phyloP scores from a whole-genome alignment of 2,113 vertebrate genomes.

The Platichthys stellatus region DNA sequence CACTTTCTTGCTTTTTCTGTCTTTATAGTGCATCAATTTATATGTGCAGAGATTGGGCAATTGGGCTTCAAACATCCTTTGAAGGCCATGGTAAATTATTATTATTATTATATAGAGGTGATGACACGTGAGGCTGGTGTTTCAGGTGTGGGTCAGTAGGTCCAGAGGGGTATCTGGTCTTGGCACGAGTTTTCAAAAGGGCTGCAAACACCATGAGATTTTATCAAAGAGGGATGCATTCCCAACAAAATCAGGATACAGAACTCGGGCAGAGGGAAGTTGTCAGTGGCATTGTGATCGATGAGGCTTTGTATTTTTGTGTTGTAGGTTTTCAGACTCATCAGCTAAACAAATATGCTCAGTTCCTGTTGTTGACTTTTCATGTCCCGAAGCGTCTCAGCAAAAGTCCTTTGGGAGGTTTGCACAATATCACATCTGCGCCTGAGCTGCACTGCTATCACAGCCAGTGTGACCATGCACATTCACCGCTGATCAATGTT shows the following conservation, averaged over 20 bases:
- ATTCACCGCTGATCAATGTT: too few species aligned
- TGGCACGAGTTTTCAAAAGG: too few species aligned
- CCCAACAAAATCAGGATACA: too few species aligned
- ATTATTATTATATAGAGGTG: too few species aligned
- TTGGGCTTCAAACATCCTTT: not conserved
- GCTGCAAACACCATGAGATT: too few species aligned
- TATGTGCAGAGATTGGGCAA: not conserved
- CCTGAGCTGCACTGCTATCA: too few species aligned
- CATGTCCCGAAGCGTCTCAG: not conserved
- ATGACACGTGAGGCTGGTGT: not conserved
- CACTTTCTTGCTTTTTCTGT: not conserved
- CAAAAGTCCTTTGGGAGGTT: not conserved
- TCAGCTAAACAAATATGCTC: not conserved
- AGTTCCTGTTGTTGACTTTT: not conserved
- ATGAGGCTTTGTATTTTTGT: not conserved
- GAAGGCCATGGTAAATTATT: not conserved
- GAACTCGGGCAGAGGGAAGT: too few species aligned
- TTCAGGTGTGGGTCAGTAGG: too few species aligned
- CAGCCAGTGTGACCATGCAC: too few species aligned
- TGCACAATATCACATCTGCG: too few species aligned
- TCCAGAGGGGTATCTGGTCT: too few species aligned
- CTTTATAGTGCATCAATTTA: not conserved
- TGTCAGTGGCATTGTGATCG: not conserved
- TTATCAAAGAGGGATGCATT: too few species aligned
- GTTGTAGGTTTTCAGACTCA: not conserved